Evolutionary conservation across 2,113 vertebrate species (phyloP), one percentile per base, ranked within the genome.

Genomic region (Aldabrachelys gigantea): DNA sequence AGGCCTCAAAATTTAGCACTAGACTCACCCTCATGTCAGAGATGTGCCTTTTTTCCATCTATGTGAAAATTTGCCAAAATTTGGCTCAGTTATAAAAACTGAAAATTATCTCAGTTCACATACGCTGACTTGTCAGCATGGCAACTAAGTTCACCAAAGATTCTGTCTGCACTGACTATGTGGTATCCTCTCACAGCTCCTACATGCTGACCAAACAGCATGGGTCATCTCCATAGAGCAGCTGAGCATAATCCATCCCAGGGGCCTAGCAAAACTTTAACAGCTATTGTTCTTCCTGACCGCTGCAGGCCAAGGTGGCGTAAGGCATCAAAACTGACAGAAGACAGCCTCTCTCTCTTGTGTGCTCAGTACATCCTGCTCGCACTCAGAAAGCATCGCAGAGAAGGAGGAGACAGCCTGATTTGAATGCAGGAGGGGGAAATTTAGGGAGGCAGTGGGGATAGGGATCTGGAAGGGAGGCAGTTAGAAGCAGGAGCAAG

Each of bases 211-310:
- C 86, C 59, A 35, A 69, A 38, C 9, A n/a, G 41, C 16, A 10
- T 31, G 14, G 7, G 38, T 41, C 13, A 17, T 8, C 82, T 5
- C 31, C 62, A 75, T 65, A 22, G 13, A 19, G 52, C 27, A 75
- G 24, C 56, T 27, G 56, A 27, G 35, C 35, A 72, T 10, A 21
- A 24, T 79, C 50, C 84, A 50, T 27, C 16, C 13, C 78, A 82
- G 79, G 13, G 0, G 1, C 49, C 14, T 12, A 53, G 8, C 69
- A 94, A 56, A n/a, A 5, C 3, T 10, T 35, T 3, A 24, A 62
- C 14, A 53, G 19, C 13, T 24, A 83, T n/a, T 0, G 0, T 3
- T 35, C 16, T 6, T 52, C 57, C 22, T 2, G 19, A 24, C 6
- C n/a, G 44, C 12, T 16, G 50, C 0, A 0, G 0, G 0, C 22